These are phyloP conservation scores for Spinibarbus caldwelli DNA, from an alignment of 2,797 vertebrate species.

Conservation along the genomic window DNA sequence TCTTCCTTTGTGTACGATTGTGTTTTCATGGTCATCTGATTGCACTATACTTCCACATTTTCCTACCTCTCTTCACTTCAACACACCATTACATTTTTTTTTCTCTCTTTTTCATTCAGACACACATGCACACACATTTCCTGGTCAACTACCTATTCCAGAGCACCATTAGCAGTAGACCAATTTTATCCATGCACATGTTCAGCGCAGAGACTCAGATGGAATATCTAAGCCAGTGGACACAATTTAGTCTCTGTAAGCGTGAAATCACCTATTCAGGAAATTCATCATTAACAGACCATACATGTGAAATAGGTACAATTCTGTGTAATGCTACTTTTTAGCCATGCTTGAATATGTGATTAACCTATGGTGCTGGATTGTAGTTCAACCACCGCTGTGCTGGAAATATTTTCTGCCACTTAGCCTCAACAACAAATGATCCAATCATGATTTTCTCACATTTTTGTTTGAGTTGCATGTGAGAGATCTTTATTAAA, in stretches of 20 bases:
- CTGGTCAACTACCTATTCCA: constrained; percentile 16
- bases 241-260: constrained; percentile 59
- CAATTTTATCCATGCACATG: constrained; percentile 61
- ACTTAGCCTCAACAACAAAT: constrained; percentile 18
- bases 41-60: background rate
- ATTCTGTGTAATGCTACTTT: constrained; percentile 4
- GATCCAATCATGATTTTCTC: background rate
- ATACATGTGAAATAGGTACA: constrained; percentile 31
- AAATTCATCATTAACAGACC: constrained; percentile 46
- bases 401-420: constrained; percentile 18
- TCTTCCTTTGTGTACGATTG: background rate
- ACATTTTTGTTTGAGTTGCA: background rate
- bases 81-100: background rate
- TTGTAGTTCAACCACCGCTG: background rate
- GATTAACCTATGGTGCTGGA: constrained; percentile 6
- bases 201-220: constrained; percentile 65
- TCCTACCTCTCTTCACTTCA: background rate
- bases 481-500: constrained; percentile 34
- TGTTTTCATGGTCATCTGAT: background rate
- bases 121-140: constrained; percentile 7
- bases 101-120: background rate
- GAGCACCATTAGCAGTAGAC: constrained; percentile 33
- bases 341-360: background rate
- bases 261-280: constrained; percentile 66
- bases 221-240: constrained; percentile 75